Base-by-base conservation (phyloP, 1,140 invertebrate genomes). In the Solenopsis invicta region DNA sequence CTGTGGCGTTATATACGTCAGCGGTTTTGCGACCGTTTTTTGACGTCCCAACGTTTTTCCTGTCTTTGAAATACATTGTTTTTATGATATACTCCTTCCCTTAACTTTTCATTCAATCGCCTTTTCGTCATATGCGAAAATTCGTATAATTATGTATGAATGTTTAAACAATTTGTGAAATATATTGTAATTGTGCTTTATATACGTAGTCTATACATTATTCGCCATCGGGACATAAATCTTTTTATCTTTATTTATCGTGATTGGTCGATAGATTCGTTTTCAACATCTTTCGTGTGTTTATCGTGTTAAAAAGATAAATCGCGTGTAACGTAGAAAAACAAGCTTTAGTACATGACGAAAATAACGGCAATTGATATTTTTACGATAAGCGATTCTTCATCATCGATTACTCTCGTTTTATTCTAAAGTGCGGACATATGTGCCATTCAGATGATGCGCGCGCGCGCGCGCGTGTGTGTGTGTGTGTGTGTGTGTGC, bases 91-190 rank as follows among this genome's bases (percentile, higher is more conserved):
- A 91, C 87, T 91, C 82, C 67, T 90, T 85, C 76, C 87, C 75
- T 34, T 80, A 80, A 91, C 88, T 84, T 89, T 84, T 93, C 91
- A 94, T 92, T 80, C 66, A 93, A 90, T 89, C 91, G 92, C 92
- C 93, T 94, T 93, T 94, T 87, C 92, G 89, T 94, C 91, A 90
- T 93, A 91, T 91, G 91, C 93, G 92, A 93, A 92, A 91, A 91
- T 92, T 93, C 93, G 91, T 93, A 94, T 94, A 94, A 95, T 95
- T 94, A 94, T 94, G 94, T 94, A 94, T 95, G 94, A 94, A 94
- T 94, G 94, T 94, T 95, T 93, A 93, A 93, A 94, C 90, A 91
- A 94, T 94, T 94, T 94, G 93, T 94, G 94, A 95, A 95, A 95
- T 94, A 94, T 94, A 95, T 92, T 94, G 93, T 94, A 94, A 94